Evolutionary conservation across 2,888 invertebrate genomes (phyloP).

Genomic region (Athalia circularis): DNA sequence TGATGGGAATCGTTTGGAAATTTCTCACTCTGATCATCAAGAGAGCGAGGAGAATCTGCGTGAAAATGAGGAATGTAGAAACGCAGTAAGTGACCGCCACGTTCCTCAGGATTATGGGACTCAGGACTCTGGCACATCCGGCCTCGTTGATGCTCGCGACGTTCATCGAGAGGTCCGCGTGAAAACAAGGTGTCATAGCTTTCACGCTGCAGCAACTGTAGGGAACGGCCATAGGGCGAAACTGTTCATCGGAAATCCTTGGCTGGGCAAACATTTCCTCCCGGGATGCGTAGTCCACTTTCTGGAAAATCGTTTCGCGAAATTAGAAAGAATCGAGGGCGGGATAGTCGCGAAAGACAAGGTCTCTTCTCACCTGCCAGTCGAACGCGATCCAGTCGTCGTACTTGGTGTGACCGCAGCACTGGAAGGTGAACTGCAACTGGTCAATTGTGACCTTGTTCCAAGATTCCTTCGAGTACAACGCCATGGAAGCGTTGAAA

Average conservation of each 20-base stretch:
- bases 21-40: constrained; percentile 58
- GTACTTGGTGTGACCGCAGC: constrained; percentile 65
- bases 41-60: constrained; percentile 60
- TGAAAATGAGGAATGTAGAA: constrained; percentile 61
- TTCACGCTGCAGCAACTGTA: constrained; percentile 66
- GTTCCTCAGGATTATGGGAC: constrained; percentile 60
- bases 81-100: constrained; percentile 65
- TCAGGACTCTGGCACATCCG: constrained; percentile 64
- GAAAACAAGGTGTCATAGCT: constrained; percentile 60
- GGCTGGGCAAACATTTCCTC: constrained; percentile 58
- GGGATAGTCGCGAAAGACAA: too few relatives aligned
- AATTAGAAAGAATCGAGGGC: not conserved
- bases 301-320: constrained; percentile 47
- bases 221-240: constrained; percentile 60
- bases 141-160: constrained; percentile 59
- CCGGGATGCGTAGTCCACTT: constrained; percentile 58
- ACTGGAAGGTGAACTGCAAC: constrained; percentile 66
- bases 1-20: not conserved
- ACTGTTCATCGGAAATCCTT: constrained; percentile 58
- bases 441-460: constrained; percentile 65
- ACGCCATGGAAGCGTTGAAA: constrained; percentile 66
- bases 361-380: constrained; percentile 63
- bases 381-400: constrained; percentile 66
- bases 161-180: constrained; percentile 57
- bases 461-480: constrained; percentile 59